Evolutionary conservation across 2,888 invertebrate species (phyloP).

Genomic region (Smittia aterrima): DNA sequence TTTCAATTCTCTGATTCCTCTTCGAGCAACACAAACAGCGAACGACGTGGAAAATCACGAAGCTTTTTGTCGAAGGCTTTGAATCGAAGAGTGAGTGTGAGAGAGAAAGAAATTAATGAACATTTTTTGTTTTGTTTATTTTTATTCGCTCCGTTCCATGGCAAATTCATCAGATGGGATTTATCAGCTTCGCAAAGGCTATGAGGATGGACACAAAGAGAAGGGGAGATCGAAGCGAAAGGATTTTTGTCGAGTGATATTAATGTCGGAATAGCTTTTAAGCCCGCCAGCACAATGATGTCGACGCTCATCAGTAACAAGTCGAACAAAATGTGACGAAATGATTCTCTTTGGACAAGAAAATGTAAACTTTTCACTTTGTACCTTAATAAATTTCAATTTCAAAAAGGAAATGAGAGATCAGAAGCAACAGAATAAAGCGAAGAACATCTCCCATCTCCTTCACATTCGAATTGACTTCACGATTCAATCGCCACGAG

Average conservation of each 20-base stretch:
- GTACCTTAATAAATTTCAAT: conserved; percentile 19
- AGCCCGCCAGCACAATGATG: background rate
- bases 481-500: background rate
- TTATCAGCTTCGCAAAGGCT: background rate
- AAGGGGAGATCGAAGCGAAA: conserved; percentile 8
- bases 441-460: background rate
- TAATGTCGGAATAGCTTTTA: conserved; percentile 26
- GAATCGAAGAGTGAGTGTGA: too few species aligned
- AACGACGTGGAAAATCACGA: background rate
- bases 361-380: conserved; percentile 16
- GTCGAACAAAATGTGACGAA: background rate
- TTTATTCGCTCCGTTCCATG: conserved; percentile 10
- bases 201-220: background rate
- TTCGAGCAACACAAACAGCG: background rate
- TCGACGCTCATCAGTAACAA: background rate
- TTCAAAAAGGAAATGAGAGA: conserved; percentile 16
- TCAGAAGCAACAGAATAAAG: background rate
- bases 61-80: background rate
- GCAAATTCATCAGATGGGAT: conserved; percentile 33
- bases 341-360: background rate
- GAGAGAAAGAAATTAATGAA: conserved; percentile 34
- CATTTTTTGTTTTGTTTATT: conserved; percentile 36
- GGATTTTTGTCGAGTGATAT: conserved; percentile 36
- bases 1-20: background rate
- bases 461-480: too few species aligned